Evolutionary conservation across 1,140 invertebrate genomes (phyloP), one percentile per base, ranked within the genome.

Genomic region (Sarcophaga bullata): DNA sequence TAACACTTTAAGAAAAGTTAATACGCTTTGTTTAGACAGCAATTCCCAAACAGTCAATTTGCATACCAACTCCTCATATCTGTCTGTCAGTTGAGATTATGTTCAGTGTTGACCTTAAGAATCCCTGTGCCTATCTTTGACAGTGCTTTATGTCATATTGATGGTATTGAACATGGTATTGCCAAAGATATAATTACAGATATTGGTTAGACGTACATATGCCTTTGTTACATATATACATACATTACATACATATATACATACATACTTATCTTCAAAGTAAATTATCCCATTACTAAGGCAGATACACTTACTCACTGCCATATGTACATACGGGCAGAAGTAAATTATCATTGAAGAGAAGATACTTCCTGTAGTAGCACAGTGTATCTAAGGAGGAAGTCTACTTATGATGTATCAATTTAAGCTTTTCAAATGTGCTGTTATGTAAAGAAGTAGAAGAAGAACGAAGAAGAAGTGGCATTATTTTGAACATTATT

Each of bases 181-280:
- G n/a, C 10, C 62, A 68, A 25, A 68, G 19, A 68, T 68, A 25
- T 68, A 68, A 68, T 68, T 68, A 68, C 62, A 68, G 62, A 68
- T 68, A 68, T 68, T 68, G 62, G 62, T 68, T 68, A 68, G 62
- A 37, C 62, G 8, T 2, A 19, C 17, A 4, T 37, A 37, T 68
- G 62, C 62, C 19, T 37, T 37, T 37, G 25, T 37, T 37, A 25
- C n/a, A 9, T 58, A n/a, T 13, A 15, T 58, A n/a, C 54, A 7
- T 58, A 58, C 54, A n/a, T 58, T 37, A n/a, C 54, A 58, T 58
- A n/a, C 54, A 68, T 25, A 25, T 19, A 68, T 0, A 68, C 6
- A 19, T 25, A 68, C 19, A 19, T 19, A 68, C 62, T 19, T 58
- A n/a, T n/a, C n/a, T n/a, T n/a, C n/a, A n/a, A n/a, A n/a, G n/a